These are phyloP conservation scores for Trialeurodes vaporariorum DNA, from an alignment of 1,140 invertebrate genomes.

Conservation along the genomic window DNA sequence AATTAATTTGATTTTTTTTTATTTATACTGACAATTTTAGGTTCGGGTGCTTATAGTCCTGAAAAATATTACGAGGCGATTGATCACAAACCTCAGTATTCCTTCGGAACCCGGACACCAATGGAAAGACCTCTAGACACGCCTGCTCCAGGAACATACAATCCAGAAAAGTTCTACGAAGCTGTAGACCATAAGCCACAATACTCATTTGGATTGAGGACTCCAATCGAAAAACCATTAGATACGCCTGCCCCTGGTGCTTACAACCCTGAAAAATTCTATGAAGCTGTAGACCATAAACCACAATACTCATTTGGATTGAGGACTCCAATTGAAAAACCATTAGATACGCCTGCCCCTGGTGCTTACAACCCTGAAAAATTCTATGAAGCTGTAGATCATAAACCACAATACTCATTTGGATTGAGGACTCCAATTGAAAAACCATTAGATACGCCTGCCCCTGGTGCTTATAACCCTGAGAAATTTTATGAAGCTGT, in stretches of 20 bases:
- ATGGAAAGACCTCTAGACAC: slow-evolving; percentile 49
- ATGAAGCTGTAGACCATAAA: slow-evolving; percentile 21
- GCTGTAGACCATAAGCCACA: slow-evolving; percentile 24
- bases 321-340: slow-evolving; percentile 23
- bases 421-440: slow-evolving; percentile 14
- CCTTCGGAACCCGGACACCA: slow-evolving; percentile 17
- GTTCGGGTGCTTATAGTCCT: slow-evolving; percentile 66
- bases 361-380: slow-evolving; percentile 28
- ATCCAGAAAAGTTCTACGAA: slow-evolving; percentile 12
- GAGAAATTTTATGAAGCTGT: slow-evolving; percentile 41
- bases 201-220: slow-evolving; percentile 8
- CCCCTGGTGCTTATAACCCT: slow-evolving; percentile 10
- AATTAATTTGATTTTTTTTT: too few species aligned
- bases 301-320: slow-evolving; percentile 15
- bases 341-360: slow-evolving; percentile 37
- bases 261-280: slow-evolving; percentile 27
- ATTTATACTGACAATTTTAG: too few species aligned
- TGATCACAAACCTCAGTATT: slow-evolving; percentile 9
- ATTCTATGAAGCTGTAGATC: slow-evolving; percentile 19
- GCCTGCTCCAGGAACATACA: slow-evolving; percentile 31
- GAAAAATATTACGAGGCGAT: slow-evolving; percentile 50
- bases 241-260: slow-evolving; percentile 19
- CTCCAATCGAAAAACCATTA: background rate
- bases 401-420: slow-evolving; percentile 13
- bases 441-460: slow-evolving; percentile 38